A percentile compares a stretch with the other conserved stretches of the same genome.
Conservation (phyloP, 2,888 invertebrate genomes). For the Hirtodrosophila cameraria region DNA sequence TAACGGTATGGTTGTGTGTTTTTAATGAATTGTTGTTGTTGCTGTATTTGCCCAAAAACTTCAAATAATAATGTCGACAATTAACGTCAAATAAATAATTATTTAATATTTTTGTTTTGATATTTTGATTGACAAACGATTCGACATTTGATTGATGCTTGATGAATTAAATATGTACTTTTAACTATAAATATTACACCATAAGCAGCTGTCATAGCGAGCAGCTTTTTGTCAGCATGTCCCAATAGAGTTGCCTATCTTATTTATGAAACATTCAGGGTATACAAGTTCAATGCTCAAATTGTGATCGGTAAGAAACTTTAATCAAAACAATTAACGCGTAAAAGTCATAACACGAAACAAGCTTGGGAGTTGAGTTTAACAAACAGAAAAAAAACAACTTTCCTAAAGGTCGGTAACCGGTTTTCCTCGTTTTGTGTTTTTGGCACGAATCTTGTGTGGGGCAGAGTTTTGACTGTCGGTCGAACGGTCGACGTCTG, state of each 20-base stretch:
- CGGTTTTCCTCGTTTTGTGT: slow-evolving; percentile 49
- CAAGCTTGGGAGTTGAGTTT: slow-evolving; percentile 15
- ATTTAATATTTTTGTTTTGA: slow-evolving; percentile 61
- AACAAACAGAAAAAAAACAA: slow-evolving; percentile 44
- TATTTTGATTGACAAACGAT: slow-evolving; percentile 61
- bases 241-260: slow-evolving; percentile 5
- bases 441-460: slow-evolving; percentile 48
- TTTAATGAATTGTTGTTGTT: slow-evolving; percentile 14
- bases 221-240: slow-evolving; percentile 22
- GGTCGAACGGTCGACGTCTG: slow-evolving; percentile 1
- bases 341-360: slow-evolving; percentile 45
- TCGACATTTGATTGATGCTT: slow-evolving; percentile 44
- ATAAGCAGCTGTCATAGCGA: slow-evolving; percentile 23
- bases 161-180: slow-evolving; percentile 15
- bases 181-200: background rate
- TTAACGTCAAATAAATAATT: slow-evolving; percentile 63
- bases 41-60: slow-evolving; percentile 22
- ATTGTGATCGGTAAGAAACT: slow-evolving; percentile 30
- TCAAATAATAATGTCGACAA: slow-evolving; percentile 56
- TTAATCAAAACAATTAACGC: slow-evolving; percentile 73
- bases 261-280: background rate
- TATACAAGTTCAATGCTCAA: slow-evolving; percentile 49
- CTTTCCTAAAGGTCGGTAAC: slow-evolving; percentile 77
- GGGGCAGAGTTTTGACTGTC: slow-evolving; percentile 4
- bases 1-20: slow-evolving; percentile 4